A percentile compares a stretch with the other conserved stretches of the same genome.
phyloP scores from a whole-genome alignment of 2,797 vertebrate species.

The Microhierax caerulescens region DNA sequence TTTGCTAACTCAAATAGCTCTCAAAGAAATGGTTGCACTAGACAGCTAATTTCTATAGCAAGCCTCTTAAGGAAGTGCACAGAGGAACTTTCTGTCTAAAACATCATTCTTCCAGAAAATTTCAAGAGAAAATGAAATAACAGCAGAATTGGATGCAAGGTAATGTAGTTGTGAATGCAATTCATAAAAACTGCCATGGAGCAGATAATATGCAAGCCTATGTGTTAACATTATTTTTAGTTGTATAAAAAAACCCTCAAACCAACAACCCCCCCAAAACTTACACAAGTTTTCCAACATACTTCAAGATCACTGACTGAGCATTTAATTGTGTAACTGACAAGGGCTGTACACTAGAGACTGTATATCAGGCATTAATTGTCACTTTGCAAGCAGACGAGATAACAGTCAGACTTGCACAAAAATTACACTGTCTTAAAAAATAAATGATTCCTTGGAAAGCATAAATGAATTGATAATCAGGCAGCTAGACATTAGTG shows the following conservation, averaged over 20 bases:
- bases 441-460: slow-evolving; percentile 47
- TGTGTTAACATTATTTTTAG: neutral
- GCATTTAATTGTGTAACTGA: slow-evolving; percentile 34
- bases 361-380: slow-evolving; percentile 64
- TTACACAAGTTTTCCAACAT: neutral
- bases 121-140: neutral
- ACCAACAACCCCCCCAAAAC: neutral
- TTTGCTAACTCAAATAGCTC: neutral
- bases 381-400: slow-evolving; percentile 62
- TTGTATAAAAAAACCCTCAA: neutral
- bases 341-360: neutral
- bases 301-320: slow-evolving; percentile 18
- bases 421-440: slow-evolving; percentile 63
- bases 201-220: neutral
- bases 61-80: neutral
- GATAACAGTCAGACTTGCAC: slow-evolving; percentile 52
- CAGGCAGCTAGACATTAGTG: slow-evolving; percentile 26
- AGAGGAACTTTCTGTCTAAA: neutral
- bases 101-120: neutral
- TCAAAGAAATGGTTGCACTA: neutral
- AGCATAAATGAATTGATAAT: slow-evolving; percentile 66
- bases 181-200: neutral
- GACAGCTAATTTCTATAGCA: neutral
- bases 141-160: neutral
- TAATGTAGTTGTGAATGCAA: neutral